These are phyloP conservation scores for Agriotes lineatus DNA, from an alignment of 2,888 invertebrate genomes.

Conservation along the genomic window DNA sequence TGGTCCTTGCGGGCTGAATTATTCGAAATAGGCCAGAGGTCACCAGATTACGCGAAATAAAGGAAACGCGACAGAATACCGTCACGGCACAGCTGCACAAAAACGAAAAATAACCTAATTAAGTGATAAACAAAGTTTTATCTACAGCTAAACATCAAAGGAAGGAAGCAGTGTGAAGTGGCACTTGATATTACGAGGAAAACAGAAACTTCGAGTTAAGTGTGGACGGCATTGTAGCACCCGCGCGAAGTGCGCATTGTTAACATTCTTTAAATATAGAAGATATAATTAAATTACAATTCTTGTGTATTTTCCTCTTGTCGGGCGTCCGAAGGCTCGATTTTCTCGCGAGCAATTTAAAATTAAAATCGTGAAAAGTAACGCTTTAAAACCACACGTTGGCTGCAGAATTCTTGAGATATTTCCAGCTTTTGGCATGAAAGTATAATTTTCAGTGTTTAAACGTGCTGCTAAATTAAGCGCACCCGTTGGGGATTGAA, in stretches of 20 bases:
- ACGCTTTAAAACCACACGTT: no score
- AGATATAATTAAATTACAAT: constrained; percentile 21
- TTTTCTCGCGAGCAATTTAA: constrained; percentile 16
- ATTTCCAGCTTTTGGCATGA: no score
- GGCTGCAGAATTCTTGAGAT: background rate
- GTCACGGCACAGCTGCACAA: constrained; percentile 15
- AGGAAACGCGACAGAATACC: constrained; percentile 24
- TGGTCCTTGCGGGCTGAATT: background rate
- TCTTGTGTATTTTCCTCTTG: constrained; percentile 6
- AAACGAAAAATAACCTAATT: constrained; percentile 28
- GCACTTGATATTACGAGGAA: constrained; percentile 30
- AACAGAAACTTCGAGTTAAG: constrained; percentile 7
- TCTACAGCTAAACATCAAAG: constrained; percentile 31
- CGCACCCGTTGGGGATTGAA: no score
- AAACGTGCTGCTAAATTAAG: no score
- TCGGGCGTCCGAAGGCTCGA: background rate
- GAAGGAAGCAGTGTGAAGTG: constrained; percentile 24
- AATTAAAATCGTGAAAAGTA: background rate
- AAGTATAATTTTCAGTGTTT: no score
- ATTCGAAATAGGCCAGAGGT: constrained; percentile 18
- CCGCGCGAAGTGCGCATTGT: constrained; percentile 16
- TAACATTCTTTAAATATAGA: constrained; percentile 24
- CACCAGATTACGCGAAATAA: constrained; percentile 7
- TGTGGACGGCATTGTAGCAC: background rate
- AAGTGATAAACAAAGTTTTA: constrained; percentile 34